Evolutionary conservation across 2,888 invertebrate genomes (phyloP), one percentile per base, ranked within the genome.

Genomic region (Alloplasta piceator): DNA sequence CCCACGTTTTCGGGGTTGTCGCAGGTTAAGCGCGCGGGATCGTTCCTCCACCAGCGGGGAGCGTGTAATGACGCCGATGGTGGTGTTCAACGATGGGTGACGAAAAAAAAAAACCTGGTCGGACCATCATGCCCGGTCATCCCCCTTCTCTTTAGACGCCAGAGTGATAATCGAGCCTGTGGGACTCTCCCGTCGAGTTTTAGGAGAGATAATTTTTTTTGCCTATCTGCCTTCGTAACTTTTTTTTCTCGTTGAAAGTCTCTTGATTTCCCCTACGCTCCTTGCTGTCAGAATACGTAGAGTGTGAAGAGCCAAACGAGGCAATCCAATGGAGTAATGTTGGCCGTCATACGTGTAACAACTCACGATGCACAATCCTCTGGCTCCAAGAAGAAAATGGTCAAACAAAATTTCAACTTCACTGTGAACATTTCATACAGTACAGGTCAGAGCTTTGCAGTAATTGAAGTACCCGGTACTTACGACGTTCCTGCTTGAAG

Each of bases 281-380:
- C 3, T 26, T 3, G 26, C 26, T 26, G 26, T 26, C 26, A 26
- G 26, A 26, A 2, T 26, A 26, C 50, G 71, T 41, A 61, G 61
- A 70, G 68, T 78, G 64, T 71, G 78, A 76, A 56, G 26, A 26
- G 26, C 67, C 48, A 36, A 83, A 81, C 73, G 52, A 73, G 76
- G 72, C 76, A 67, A 74, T 80, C 3, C 3, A 80, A 84, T 83
- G 80, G 82, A 84, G 82, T 48, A 80, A 84, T 82, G 82, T 84
- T 83, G 78, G 71, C 82, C 79, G 55, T 84, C 81, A 50, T 68
- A 78, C 58, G 70, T 70, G 64, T 74, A 71, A 84, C 83, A 83
- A 83, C 78, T 83, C 83, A 82, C 72, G 61, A 67, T 16, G 70
- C 71, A 72, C 60, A 55, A 56, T 63, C 41, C 6, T 38, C 5